These are phyloP conservation scores for Lamellibrachia satsuma DNA, from an alignment of 2,888 invertebrate genomes.

Conservation along the genomic window DNA sequence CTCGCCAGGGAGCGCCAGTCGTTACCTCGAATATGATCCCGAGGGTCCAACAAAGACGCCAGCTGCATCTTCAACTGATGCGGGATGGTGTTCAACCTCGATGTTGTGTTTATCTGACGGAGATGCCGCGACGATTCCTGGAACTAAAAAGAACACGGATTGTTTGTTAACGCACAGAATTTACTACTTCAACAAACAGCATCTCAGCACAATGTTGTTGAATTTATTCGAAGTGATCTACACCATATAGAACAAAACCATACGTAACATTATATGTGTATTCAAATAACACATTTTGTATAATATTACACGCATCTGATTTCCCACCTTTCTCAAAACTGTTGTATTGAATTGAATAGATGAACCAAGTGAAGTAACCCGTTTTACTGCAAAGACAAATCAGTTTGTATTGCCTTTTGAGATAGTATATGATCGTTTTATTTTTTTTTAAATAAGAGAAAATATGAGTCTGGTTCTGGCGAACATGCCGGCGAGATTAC, in stretches of 20 bases:
- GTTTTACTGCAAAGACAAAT: no score
- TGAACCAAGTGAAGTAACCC: no score
- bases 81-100: background rate
- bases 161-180: background rate
- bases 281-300: no score
- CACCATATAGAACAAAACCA: background rate
- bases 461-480: no score
- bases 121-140: background rate
- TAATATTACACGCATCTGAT: no score
- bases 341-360: no score
- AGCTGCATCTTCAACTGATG: conserved; percentile 17
- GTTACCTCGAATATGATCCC: conserved; percentile 2
- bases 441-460: no score
- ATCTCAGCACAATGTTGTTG: background rate
- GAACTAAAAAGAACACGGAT: background rate
- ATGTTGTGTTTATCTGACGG: background rate
- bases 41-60: background rate
- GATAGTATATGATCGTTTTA: no score
- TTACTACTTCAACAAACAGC: background rate
- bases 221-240: background rate
- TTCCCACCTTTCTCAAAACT: no score
- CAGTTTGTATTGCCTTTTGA: no score
- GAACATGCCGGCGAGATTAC: no score
- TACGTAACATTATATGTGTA: no score
- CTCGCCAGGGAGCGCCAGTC: background rate